Percentiles rank a stretch among this genome's conserved stretches.
Evolutionary conservation across 2,797 vertebrate genomes (phyloP).

Genomic region (Microcaecilia unicolor): DNA sequence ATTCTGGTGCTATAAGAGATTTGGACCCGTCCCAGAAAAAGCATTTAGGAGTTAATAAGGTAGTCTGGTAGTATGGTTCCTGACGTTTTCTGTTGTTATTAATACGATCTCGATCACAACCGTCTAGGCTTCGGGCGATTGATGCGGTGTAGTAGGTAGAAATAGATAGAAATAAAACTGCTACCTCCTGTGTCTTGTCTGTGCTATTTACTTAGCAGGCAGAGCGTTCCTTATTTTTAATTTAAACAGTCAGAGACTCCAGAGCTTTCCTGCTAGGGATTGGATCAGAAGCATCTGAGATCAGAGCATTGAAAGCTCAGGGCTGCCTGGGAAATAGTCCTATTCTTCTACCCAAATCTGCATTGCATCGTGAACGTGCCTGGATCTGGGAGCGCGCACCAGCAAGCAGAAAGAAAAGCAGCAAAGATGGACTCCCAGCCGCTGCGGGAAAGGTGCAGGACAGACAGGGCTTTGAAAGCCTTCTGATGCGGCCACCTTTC

Average conservation of each 20-base stretch:
- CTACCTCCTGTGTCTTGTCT: neutral
- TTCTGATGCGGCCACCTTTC: neutral
- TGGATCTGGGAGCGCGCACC: conserved; percentile 15
- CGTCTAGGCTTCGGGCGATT: no score
- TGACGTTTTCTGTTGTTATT: no score
- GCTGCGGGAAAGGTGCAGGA: conserved; percentile 27
- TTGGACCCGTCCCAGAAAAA: no score
- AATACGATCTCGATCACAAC: no score
- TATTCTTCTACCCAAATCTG: neutral
- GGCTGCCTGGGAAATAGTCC: neutral
- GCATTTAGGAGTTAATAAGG: no score
- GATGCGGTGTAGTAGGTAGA: no score
- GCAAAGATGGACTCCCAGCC: conserved; percentile 51
- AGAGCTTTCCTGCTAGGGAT: neutral
- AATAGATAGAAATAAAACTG: no score
- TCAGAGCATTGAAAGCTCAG: neutral
- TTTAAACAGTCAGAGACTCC: neutral
- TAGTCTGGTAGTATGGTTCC: no score
- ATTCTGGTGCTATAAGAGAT: no score
- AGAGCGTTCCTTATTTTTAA: neutral
- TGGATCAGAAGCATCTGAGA: neutral
- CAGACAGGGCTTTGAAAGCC: conserved; percentile 19
- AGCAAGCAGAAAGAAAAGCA: conserved; percentile 6
- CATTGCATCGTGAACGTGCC: conserved; percentile 10
- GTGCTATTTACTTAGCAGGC: neutral